Percentiles rank a stretch among this genome's conserved stretches.
Conservation (phyloP, 2,888 invertebrate species). For the Halictus quadricinctus region DNA sequence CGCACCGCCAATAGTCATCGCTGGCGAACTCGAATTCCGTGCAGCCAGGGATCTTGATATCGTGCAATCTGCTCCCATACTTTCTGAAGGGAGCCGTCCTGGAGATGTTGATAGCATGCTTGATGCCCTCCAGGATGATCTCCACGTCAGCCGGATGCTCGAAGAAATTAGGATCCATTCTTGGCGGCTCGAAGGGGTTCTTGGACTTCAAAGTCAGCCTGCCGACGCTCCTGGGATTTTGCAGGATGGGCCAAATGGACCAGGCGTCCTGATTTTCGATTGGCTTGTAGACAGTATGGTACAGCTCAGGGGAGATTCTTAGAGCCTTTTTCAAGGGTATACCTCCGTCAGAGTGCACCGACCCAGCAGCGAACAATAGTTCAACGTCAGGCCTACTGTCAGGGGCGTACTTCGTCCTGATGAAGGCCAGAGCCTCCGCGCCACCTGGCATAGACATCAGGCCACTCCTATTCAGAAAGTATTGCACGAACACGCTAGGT, state of each 20-base stretch:
- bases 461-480: slow-evolving; percentile 77
- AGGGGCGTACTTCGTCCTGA: slow-evolving; percentile 81
- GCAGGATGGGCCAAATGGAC: slow-evolving; percentile 87
- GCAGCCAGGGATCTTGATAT: slow-evolving; percentile 85
- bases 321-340: slow-evolving; percentile 76
- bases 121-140: slow-evolving; percentile 83
- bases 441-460: slow-evolving; percentile 82
- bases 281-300: slow-evolving; percentile 81
- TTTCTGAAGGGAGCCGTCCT: slow-evolving; percentile 83
- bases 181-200: slow-evolving; percentile 88
- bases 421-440: slow-evolving; percentile 82
- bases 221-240: slow-evolving; percentile 89
- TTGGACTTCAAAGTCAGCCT: slow-evolving; percentile 87
- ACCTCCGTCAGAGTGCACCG: slow-evolving; percentile 83
- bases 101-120: slow-evolving; percentile 84
- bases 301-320: slow-evolving; percentile 79
- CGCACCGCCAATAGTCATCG: slow-evolving; percentile 87
- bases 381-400: slow-evolving; percentile 81
- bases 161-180: slow-evolving; percentile 92
- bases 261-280: slow-evolving; percentile 82
- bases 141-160: slow-evolving; percentile 84
- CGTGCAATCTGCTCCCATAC: slow-evolving; percentile 81
- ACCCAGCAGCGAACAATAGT: slow-evolving; percentile 83
- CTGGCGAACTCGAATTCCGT: slow-evolving; percentile 82
- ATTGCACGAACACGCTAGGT: slow-evolving; percentile 78